Evolutionary conservation across 1,140 invertebrate species (phyloP).

Genomic region (Patella vulgata): DNA sequence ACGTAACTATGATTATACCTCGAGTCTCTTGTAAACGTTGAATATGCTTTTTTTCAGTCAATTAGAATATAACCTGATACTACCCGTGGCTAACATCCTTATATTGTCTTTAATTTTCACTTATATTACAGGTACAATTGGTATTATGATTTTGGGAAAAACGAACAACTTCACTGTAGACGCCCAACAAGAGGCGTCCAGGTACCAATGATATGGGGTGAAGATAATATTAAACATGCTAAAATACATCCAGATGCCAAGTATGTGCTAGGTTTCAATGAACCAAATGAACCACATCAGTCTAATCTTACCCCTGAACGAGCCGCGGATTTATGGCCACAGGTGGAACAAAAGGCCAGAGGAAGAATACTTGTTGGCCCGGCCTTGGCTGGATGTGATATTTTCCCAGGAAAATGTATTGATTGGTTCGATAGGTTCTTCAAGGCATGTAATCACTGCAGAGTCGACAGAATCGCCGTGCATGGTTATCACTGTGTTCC

Average conservation of each 20-base stretch:
- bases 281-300: slow-evolving; percentile 6
- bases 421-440: slow-evolving; percentile 3
- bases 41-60: too few species aligned
- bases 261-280: background rate
- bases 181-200: background rate
- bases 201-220: background rate
- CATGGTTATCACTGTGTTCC: background rate
- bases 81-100: too few species aligned
- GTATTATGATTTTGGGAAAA: too few species aligned
- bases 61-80: too few species aligned
- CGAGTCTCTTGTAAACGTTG: too few species aligned
- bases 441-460: background rate
- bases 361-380: background rate
- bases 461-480: background rate
- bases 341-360: background rate
- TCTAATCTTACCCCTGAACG: background rate
- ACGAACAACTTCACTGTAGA: background rate
- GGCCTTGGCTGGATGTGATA: background rate
- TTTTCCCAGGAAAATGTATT: background rate
- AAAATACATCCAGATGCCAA: background rate
- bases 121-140: too few species aligned
- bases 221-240: background rate
- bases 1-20: too few species aligned
- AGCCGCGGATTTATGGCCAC: background rate
- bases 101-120: too few species aligned